Base-by-base conservation (phyloP, 2,888 invertebrate species). In the Andricus curvator region DNA sequence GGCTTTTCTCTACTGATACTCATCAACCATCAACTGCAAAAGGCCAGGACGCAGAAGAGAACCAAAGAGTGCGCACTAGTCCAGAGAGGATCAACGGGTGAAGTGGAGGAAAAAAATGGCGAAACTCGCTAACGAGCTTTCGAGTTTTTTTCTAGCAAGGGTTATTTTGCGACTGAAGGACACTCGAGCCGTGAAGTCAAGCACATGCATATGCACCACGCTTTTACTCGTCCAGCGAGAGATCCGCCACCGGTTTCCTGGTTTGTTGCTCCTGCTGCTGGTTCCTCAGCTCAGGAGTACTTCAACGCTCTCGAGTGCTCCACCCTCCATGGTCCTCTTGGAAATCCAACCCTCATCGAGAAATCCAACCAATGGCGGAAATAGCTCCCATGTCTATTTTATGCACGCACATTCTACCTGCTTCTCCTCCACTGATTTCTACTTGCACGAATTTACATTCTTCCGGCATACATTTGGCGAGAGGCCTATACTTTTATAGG, bases 121-220 rank as follows among this genome's bases (percentile, higher is more conserved):
- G 88, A 89, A 89, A 87, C 87, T 90, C 89, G 85, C 89, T 91
- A 91, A 91, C 90, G 88, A 91, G 90, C 91, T 91, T 91, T 90
- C 88, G 88, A 89, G 88, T 84, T 87, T 85, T 81, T 86, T 80
- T 82, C 81, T 81, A 85, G 85, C 84, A 86, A 85, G 86, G 85
- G 84, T 85, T 85, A 85, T 86, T 85, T 84, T 85, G 82, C 85
- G 83, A 81, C 81, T 82, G 84, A 86, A 89, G 88, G 85, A 86
- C 86, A 87, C 88, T 88, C 86, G 86, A 88, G 84, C 85, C 83
- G 86, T 83, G 86, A 88, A 87, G 87, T 87, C 81, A 81, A 83
- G 85, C 81, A 80, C 85, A 84, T 84, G 86, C 87, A 86, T 85
- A 86, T 83, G 80, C 83, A 84, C 87, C 83, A 84, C 87, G 86